Base-by-base conservation (phyloP, 2,797 vertebrate species). In the Lates japonicus region DNA sequence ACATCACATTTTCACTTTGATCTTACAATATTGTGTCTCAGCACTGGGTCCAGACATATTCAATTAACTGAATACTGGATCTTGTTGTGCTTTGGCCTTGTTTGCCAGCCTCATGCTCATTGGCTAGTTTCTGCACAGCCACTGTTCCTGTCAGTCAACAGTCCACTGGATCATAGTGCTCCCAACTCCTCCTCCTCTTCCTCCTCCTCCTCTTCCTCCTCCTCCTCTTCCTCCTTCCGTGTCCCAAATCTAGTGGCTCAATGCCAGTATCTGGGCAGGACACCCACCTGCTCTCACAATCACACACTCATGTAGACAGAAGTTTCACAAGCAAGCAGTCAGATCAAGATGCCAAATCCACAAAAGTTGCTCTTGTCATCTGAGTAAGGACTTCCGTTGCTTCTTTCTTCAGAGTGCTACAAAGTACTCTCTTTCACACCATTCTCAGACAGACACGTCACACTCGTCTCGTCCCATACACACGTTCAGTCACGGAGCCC, bases 391-490 rank as follows among this genome's bases (percentile, higher is more conserved):
- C 22, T 48, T 41, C 19, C 2, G 20, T 74, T 60, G 35, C 67
- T 75, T 63, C 37, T 72, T 64, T 77, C 25, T 59, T 42, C 31
- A 52, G 42, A 61, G 55, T 39, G 58, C 65, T 67, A 4, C 80
- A 70, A 29, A 29, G 25, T 46, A 48, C 41, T 57, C n/a, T 57
- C 62, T 85, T 77, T 88, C 67, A 82, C 63, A 71, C 81, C 91
- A 90, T 94, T 94, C 91, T 92, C 92, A 94, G 91, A 94, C 93
- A 35, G 60, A 81, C 65, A 52, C 60, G 57, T 94, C 88, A 94
- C 72, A 54, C 67, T 69, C 1, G 16, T 75, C 76, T 87, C 72
- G 64, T 76, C 72, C 67, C 33, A 35, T 41, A 52, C 19, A 25
- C 58, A 78, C 58, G 2, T 78, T 59, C 35, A 37, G 78, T 52